Conservation (phyloP, 2,797 vertebrate species). For the Bradypus variegatus region DNA sequence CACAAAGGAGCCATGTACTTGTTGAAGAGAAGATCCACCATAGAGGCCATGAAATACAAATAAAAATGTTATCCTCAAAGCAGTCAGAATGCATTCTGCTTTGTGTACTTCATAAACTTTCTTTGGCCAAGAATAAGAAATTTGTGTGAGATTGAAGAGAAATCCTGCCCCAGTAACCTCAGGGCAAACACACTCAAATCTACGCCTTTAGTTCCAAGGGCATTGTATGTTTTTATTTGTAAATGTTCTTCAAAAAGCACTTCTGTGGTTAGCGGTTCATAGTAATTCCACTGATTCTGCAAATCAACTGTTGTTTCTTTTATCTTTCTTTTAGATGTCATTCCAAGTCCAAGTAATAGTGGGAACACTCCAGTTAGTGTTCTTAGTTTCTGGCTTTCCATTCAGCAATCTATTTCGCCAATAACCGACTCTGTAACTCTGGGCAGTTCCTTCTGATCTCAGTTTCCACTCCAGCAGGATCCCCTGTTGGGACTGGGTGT, state of each 20-base stretch:
- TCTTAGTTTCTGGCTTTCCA: neutral
- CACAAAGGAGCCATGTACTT: neutral
- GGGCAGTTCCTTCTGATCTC: neutral
- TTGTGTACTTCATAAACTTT: neutral
- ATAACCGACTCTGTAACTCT: neutral
- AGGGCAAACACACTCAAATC: neutral
- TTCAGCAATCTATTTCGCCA: neutral
- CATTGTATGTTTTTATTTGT: neutral
- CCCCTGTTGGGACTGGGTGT: neutral
- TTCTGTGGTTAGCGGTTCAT: neutral
- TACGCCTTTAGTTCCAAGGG: neutral
- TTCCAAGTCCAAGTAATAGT: neutral
- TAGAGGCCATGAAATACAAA: neutral
- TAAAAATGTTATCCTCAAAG: neutral
- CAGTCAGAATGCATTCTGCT: neutral
- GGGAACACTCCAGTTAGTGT: neutral
- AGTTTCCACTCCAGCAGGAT: neutral
- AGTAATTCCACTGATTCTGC: neutral
- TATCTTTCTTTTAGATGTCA: neutral
- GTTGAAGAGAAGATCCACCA: no score
- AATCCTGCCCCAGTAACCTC: neutral
- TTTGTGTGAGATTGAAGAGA: neutral
- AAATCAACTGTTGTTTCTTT: neutral
- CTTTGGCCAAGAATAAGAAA: neutral
- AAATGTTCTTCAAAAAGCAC: neutral